Conservation (phyloP, 1,140 invertebrate genomes). For the Hestina assimilis region DNA sequence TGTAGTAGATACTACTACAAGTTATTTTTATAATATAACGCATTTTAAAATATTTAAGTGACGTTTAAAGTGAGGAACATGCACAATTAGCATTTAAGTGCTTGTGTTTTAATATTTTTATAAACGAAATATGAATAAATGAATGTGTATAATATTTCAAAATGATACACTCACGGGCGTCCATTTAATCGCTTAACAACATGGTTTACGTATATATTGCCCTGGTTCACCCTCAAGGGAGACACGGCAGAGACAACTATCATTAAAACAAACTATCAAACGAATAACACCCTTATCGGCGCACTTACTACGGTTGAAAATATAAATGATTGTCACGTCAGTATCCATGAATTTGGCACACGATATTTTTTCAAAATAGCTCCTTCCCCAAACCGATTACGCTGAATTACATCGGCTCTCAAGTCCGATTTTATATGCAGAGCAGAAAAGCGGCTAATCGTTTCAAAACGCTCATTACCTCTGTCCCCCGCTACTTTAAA, state of each 20-base stretch:
- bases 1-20: too few species aligned
- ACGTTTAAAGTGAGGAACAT: neutral
- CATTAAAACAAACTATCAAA: constrained; percentile 5
- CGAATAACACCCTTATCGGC: constrained; percentile 2
- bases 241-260: constrained; percentile 17
- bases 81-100: neutral
- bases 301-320: constrained; percentile 1
- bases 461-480: constrained; percentile 48
- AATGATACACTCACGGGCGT: constrained; percentile 11
- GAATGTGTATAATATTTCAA: constrained; percentile 11
- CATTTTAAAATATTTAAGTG: neutral
- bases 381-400: constrained; percentile 34
- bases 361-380: constrained; percentile 47
- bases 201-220: constrained; percentile 9
- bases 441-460: constrained; percentile 31
- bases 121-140: constrained; percentile 13
- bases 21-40: too few species aligned
- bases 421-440: constrained; percentile 44
- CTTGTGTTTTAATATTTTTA: neutral
- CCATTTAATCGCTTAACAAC: constrained; percentile 17
- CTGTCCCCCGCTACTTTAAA: constrained; percentile 46
- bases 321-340: neutral
- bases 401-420: constrained; percentile 52
- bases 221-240: constrained; percentile 14
- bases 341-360: constrained; percentile 6